These are phyloP conservation scores for Hippocampus comes DNA, from an alignment of 2,113 vertebrate species.

Conservation along the genomic window DNA sequence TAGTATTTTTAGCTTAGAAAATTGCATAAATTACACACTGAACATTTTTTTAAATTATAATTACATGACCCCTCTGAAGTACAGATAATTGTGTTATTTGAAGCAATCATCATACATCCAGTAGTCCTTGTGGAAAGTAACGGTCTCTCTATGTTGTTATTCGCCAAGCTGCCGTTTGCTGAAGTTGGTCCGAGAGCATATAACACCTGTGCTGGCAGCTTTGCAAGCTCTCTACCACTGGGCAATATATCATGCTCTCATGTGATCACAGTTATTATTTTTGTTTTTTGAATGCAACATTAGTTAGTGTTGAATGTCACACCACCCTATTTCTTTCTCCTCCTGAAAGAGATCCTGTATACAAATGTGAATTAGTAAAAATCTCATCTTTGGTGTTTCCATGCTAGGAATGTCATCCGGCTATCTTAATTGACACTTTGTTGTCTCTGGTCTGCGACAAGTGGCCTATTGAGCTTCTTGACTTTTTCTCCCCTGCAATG, in stretches of 20 bases:
- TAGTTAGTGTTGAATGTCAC: neutral
- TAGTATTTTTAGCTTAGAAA: neutral
- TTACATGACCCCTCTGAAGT: neutral
- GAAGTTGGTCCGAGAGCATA: no score
- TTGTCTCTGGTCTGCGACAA: neutral
- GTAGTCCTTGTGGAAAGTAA: no score
- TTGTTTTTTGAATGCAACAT: no score
- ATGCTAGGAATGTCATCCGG: neutral
- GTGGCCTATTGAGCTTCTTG: neutral
- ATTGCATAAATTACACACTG: neutral
- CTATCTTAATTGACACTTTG: neutral
- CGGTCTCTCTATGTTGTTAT: no score
- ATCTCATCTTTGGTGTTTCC: neutral
- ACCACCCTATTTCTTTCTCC: neutral
- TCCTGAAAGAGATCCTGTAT: neutral
- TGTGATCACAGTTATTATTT: no score
- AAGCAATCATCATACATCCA: neutral
- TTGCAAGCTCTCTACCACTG: no score
- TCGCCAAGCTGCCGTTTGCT: no score
- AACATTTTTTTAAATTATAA: neutral
- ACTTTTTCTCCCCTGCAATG: neutral
- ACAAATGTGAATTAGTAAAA: neutral
- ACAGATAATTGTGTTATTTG: no score
- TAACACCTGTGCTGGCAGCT: no score
- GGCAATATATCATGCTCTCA: no score